Evolutionary conservation across 2,113 vertebrate species (phyloP).

Genomic region (Thomomys bottae): DNA sequence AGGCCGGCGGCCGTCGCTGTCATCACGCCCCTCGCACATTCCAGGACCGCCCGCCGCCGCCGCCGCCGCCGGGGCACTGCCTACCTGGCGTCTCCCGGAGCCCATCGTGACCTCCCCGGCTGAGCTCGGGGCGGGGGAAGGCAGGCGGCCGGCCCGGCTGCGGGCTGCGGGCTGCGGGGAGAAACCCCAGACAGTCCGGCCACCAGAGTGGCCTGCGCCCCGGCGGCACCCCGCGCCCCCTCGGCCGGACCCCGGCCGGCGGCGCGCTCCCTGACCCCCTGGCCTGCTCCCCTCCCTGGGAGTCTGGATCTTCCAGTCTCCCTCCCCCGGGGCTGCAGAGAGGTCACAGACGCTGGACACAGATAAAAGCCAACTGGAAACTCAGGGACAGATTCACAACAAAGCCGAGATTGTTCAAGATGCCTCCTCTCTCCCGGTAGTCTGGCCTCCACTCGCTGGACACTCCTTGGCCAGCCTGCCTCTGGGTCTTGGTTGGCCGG

Average conservation of each 20-base stretch:
- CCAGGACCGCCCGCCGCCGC: conserved; percentile 74
- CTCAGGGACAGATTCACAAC: conserved; percentile 74
- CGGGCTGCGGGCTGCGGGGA: not conserved
- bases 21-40: conserved; percentile 86
- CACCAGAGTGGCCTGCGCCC: not conserved
- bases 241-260: not conserved
- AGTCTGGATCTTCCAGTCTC: not conserved
- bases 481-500: not conserved
- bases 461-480: not conserved
- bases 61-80: conserved; percentile 82
- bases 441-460: not conserved
- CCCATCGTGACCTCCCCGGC: conserved; percentile 82
- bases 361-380: conserved; percentile 71
- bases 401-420: conserved; percentile 78
- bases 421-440: not conserved
- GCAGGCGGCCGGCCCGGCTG: not conserved
- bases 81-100: conserved; percentile 84
- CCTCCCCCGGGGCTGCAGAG: not conserved
- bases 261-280: not conserved
- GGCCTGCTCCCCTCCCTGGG: not conserved
- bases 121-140: not conserved
- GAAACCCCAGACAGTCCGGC: not conserved
- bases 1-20: conserved; percentile 77
- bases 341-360: conserved; percentile 75
- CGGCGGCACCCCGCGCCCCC: not conserved